Evolutionary conservation across 2,113 vertebrate genomes (phyloP).

Genomic region (Nothoprocta perdicaria): DNA sequence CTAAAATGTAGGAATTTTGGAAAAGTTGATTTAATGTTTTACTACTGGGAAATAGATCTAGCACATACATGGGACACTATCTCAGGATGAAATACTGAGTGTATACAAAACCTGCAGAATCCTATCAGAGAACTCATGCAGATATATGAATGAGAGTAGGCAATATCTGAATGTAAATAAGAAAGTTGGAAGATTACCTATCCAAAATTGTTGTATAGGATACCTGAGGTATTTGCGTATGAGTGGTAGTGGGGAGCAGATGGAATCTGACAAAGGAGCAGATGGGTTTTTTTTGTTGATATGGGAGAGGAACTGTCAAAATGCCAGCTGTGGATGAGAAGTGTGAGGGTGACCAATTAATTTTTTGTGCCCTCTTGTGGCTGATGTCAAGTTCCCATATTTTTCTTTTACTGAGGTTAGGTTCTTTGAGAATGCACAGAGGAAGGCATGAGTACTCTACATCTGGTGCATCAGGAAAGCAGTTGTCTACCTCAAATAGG

Average conservation of each 20-base stretch:
- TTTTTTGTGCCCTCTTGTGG: conserved; percentile 15
- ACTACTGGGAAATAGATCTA: neutral
- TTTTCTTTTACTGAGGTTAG: neutral
- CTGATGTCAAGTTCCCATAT: conserved; percentile 15
- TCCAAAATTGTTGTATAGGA: neutral
- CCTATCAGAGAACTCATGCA: neutral
- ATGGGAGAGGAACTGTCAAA: conserved; percentile 37
- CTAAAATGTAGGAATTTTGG: neutral
- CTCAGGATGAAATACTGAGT: neutral
- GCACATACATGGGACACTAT: neutral
- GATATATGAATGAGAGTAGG: neutral
- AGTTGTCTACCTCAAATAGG: neutral
- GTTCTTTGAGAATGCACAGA: conserved; percentile 6
- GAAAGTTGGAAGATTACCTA: neutral
- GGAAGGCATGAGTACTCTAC: neutral
- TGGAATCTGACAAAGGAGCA: conserved; percentile 38
- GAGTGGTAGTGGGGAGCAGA: conserved; percentile 24
- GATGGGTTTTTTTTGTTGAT: conserved; percentile 38
- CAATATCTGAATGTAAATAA: conserved; percentile 14
- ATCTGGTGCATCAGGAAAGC: neutral
- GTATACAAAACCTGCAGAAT: neutral
- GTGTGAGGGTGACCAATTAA: conserved; percentile 38
- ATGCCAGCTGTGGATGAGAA: conserved; percentile 45
- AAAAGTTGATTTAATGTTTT: neutral
- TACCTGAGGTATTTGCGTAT: neutral